Conservation (phyloP, 2,888 invertebrate genomes). For the Cylloceria caligata region DNA sequence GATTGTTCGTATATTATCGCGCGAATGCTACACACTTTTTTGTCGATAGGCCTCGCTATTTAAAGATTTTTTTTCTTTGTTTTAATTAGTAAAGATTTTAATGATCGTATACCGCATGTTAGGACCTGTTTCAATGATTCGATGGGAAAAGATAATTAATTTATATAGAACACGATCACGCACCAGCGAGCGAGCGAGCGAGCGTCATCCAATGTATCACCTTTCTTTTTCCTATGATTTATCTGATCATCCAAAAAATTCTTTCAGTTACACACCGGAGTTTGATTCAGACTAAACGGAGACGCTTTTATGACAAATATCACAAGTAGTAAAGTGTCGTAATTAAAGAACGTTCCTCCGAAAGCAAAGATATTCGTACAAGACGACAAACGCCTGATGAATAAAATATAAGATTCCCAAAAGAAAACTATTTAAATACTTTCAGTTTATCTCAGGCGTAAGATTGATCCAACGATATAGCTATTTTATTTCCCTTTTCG, state of each 20-base stretch:
- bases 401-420: not conserved
- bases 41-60: conserved; percentile 6
- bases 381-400: conserved; percentile 16
- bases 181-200: not conserved
- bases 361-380: not conserved
- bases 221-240: conserved; percentile 2
- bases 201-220: not conserved
- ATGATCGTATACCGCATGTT: conserved; percentile 23
- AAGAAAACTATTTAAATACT: conserved; percentile 28
- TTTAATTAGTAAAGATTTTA: conserved; percentile 11
- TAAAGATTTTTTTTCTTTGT: not conserved
- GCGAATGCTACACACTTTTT: not conserved
- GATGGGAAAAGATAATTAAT: conserved; percentile 21
- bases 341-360: conserved; percentile 24
- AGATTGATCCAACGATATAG: conserved; percentile 89
- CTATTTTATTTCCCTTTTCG: conserved; percentile 90
- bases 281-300: conserved; percentile 8
- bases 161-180: not conserved
- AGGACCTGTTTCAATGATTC: conserved; percentile 2
- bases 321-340: conserved; percentile 52
- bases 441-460: conserved; percentile 78
- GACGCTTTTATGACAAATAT: conserved; percentile 55
- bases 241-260: conserved; percentile 11
- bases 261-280: conserved; percentile 18
- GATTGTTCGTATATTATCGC: not conserved